Base-by-base conservation (phyloP, 2,113 vertebrate species). In the Quiscalus mexicanus region DNA sequence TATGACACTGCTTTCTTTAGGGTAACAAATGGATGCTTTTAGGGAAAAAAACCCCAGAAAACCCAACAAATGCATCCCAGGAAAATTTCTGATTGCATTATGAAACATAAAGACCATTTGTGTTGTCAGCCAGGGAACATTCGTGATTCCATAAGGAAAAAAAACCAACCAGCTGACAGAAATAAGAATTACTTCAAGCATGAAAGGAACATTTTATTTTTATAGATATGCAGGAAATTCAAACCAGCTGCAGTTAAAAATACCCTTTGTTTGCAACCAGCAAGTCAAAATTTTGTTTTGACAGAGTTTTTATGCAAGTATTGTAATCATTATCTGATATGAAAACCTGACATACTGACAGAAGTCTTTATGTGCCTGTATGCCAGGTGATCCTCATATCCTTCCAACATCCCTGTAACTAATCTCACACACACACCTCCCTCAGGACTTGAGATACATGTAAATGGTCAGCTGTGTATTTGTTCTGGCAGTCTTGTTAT, bases 151-250 rank as follows among this genome's bases (percentile, higher is more conserved):
- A 30, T 35, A 78, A 83, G 27, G 8, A 84, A 83, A 90, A 77
- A 83, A 69, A 7, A 41, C 9, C 50, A 86, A 28, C 4, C 17
- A 77, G 52, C 24, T 77, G 64, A 81, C 27, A 93, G 62, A 62
- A 30, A 69, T 65, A 93, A 73, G 21, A 94, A 87, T 67, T 90
- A 69, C 39, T 71, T 84, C 39, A 87, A 87, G n/a, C 52, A 69
- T 63, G 55, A 95, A 84, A 80, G 28, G 39, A 93, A 84, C 68
- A 77, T 77, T 81, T 92, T 64, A 35, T 84, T 95, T 77, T 58
- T 35, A 74, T 64, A 81, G 60, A 84, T 59, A 70, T 44, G 65
- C 7, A 77, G 45, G 47, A 90, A 88, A 90, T 74, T 88, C 28
- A 55, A 68, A 93, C 16, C 37, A 63, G 50, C 13, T 80, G 71